Evolutionary conservation across 2,797 vertebrate genomes (phyloP).

Genomic region (Chelonia mydas): DNA sequence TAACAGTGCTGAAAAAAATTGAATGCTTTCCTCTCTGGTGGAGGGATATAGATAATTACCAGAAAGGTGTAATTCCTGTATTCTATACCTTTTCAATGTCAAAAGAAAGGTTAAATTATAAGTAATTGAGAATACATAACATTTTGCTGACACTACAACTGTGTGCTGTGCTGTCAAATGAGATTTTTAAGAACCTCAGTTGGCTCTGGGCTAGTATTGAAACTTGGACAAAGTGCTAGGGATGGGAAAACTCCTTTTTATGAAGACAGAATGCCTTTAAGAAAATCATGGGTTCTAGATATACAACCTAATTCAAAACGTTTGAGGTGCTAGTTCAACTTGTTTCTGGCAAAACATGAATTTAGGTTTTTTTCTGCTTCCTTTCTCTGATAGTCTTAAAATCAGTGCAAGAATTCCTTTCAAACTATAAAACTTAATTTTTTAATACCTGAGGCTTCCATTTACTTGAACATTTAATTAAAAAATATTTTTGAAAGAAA

Average conservation of each 20-base stretch:
- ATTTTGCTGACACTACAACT: background rate
- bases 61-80: background rate
- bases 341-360: background rate
- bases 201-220: background rate
- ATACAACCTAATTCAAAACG: background rate
- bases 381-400: background rate
- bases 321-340: background rate
- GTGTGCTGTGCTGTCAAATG: background rate
- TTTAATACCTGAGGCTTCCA: background rate
- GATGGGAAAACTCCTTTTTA: background rate
- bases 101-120: background rate
- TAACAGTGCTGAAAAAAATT: constrained; percentile 9
- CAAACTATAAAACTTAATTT: background rate
- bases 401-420: background rate
- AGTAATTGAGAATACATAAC: background rate
- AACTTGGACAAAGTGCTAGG: background rate
- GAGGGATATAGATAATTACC: background rate
- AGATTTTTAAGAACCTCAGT: background rate
- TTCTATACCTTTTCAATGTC: background rate
- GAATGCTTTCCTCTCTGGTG: background rate
- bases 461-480: background rate
- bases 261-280: background rate
- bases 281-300: background rate
- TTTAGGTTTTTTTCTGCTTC: background rate
- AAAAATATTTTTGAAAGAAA: background rate